Conservation (phyloP, 2,888 invertebrate species). For the Cyclophora punctaria region DNA sequence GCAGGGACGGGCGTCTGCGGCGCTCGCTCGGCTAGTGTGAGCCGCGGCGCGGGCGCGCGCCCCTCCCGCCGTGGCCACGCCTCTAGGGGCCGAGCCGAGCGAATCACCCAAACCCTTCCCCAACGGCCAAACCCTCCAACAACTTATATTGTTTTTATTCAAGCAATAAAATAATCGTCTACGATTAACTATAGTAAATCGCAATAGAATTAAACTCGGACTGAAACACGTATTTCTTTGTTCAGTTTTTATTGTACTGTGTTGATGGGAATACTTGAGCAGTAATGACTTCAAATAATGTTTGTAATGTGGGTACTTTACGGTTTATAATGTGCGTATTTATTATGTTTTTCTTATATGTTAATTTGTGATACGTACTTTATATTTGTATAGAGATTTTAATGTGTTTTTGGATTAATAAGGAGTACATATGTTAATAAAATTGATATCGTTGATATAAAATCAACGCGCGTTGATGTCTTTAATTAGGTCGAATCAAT, state of each 20-base stretch:
- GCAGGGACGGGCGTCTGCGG: slow-evolving; percentile 41
- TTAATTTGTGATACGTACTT: neutral
- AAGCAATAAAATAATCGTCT: slow-evolving; percentile 63
- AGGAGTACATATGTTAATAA: too few relatives aligned
- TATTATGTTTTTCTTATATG: too few relatives aligned
- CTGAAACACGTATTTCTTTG: slow-evolving; percentile 19
- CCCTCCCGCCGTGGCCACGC: slow-evolving; percentile 58
- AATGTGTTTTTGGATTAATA: too few relatives aligned
- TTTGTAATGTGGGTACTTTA: too few relatives aligned
- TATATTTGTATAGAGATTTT: too few relatives aligned
- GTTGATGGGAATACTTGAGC: too few relatives aligned
- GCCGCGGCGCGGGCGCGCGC: slow-evolving; percentile 30
- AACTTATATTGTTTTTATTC: slow-evolving; percentile 69
- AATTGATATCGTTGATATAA: too few relatives aligned
- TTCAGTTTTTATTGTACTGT: slow-evolving; percentile 28
- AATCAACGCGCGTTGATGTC: slow-evolving; percentile 36
- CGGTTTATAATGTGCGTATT: too few relatives aligned
- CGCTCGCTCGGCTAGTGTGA: slow-evolving; percentile 58
- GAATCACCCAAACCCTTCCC: slow-evolving; percentile 59
- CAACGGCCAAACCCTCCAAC: slow-evolving; percentile 69
- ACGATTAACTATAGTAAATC: slow-evolving; percentile 37
- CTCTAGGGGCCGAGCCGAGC: slow-evolving; percentile 64
- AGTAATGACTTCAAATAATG: too few relatives aligned
- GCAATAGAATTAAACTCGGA: slow-evolving; percentile 21
- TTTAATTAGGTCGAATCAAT: slow-evolving; percentile 17